Evolutionary conservation across 2,888 invertebrate species (phyloP).

Genomic region (Luffia ferchaultella): DNA sequence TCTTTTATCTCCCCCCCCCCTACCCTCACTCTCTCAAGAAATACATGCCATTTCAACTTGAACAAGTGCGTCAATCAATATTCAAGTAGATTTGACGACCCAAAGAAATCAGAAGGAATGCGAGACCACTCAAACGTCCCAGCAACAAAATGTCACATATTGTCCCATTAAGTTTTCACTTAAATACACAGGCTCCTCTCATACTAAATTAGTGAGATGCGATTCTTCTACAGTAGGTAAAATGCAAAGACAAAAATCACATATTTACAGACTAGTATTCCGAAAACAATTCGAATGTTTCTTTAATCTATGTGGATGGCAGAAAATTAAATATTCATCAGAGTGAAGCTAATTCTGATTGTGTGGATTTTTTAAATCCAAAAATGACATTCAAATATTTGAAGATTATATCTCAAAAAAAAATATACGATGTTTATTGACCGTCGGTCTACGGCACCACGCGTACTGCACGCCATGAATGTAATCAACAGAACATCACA

Average conservation of each 20-base stretch:
- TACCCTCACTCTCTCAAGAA: constrained; percentile 33
- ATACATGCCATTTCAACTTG: constrained; percentile 43
- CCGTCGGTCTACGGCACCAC: constrained; percentile 40
- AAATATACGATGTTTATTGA: constrained; percentile 60
- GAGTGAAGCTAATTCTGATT: no score
- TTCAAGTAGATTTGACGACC: not conserved
- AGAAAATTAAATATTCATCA: constrained; percentile 53
- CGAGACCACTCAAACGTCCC: constrained; percentile 24
- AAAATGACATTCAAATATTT: constrained; percentile 18
- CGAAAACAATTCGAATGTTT: constrained; percentile 47
- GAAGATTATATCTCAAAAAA: constrained; percentile 39
- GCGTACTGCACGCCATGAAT: constrained; percentile 14
- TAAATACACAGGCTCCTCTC: constrained; percentile 40
- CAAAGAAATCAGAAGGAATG: not conserved
- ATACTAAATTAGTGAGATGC: constrained; percentile 61
- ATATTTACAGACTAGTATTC: constrained; percentile 57
- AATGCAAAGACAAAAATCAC: constrained; percentile 63
- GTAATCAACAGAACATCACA: constrained; percentile 47
- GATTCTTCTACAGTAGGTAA: constrained; percentile 53
- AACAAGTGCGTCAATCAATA: not conserved
- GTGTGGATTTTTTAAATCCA: constrained; percentile 60
- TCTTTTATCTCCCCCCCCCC: no score
- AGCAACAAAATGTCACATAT: constrained; percentile 51
- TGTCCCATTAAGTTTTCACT: constrained; percentile 36
- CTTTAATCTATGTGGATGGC: constrained; percentile 27